phyloP scores from a whole-genome alignment of 2,888 invertebrate genomes.

The Dexiosoma caninum region DNA sequence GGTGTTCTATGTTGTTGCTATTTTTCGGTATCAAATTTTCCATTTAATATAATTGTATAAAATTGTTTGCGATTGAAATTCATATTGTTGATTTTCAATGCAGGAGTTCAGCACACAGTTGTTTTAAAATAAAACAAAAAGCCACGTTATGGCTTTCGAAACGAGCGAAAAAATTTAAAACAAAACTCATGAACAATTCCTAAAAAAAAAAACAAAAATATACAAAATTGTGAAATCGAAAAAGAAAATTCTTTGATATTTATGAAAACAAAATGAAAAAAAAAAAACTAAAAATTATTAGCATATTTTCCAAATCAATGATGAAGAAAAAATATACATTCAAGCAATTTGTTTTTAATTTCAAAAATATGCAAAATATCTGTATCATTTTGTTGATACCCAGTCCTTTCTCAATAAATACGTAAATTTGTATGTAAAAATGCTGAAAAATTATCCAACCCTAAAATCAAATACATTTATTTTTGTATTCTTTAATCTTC shows the following conservation, averaged over 20 bases:
- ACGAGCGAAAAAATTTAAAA: too few species aligned
- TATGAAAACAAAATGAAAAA: too few species aligned
- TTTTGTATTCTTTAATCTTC: slow-evolving; percentile 3
- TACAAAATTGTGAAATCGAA: background rate
- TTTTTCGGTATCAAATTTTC: slow-evolving; percentile 39
- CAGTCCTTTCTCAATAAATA: background rate
- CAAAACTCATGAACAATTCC: background rate
- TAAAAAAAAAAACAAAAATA: background rate
- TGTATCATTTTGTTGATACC: slow-evolving; percentile 8
- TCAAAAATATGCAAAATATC: slow-evolving; percentile 48
- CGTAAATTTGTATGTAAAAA: background rate
- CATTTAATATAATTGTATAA: slow-evolving; percentile 45
- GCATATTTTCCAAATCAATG: slow-evolving; percentile 61
- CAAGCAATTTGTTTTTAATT: slow-evolving; percentile 44
- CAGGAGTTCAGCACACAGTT: background rate
- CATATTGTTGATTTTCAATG: slow-evolving; percentile 35
- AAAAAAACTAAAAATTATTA: slow-evolving; percentile 38
- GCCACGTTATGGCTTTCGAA: background rate
- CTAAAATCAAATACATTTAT: slow-evolving; percentile 26
- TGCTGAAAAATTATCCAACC: slow-evolving; percentile 41
- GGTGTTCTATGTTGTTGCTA: slow-evolving; percentile 52
- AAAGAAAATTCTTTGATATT: slow-evolving; percentile 15
- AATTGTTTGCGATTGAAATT: slow-evolving; percentile 49
- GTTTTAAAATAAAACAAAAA: slow-evolving; percentile 1
- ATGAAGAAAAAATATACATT: slow-evolving; percentile 33